Base-by-base conservation (phyloP, 2,888 invertebrate species). In the Nezara viridula region DNA sequence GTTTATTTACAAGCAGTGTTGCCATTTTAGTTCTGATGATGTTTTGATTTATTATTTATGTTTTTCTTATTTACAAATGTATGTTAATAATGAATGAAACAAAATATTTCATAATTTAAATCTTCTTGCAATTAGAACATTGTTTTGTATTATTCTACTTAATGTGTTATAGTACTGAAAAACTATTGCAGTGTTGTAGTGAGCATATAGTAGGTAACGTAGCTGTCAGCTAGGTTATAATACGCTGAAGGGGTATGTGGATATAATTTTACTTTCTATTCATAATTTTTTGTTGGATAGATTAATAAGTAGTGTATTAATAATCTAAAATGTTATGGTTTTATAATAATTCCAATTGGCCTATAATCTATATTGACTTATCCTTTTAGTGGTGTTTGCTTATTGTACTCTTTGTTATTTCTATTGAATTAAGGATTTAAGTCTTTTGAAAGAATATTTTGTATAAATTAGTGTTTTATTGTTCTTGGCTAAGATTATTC, bases 1-100 rank as follows among this genome's bases (percentile, higher is more conserved):
- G 66, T 73, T 73, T 73, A 37, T 73, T 73, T 73, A 73, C 66
- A 37, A 73, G 7, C 66, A 73, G 66, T 37, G 66, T 73, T 73
- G 37, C 37, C 66, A 37, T 19, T 66, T 32, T 14, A 4, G 7
- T 66, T 32, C 12, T 37, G n/a, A n/a, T n/a, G n/a, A n/a, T n/a
- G n/a, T n/a, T n/a, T n/a, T n/a, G n/a, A n/a, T n/a, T n/a, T n/a
- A n/a, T n/a, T n/a, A n/a, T n/a, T n/a, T n/a, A n/a, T n/a, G n/a
- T n/a, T 32, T 32, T 73, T 5, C 32, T 32, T 24, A 19, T 37
- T 60, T 21, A 37, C 19, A 37, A 21, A 37, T 37, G 27, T 7
- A 37, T 73, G 4, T 32, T 37, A 19, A 32, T 19, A 37, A 37
- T 37, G 2, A 37, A 19, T 19, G 19, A 55, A 32, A 16, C 0